Conservation (phyloP, 30 jellyfish, hydroid and myxozoan species). For the Morbakka virulenta region DNA sequence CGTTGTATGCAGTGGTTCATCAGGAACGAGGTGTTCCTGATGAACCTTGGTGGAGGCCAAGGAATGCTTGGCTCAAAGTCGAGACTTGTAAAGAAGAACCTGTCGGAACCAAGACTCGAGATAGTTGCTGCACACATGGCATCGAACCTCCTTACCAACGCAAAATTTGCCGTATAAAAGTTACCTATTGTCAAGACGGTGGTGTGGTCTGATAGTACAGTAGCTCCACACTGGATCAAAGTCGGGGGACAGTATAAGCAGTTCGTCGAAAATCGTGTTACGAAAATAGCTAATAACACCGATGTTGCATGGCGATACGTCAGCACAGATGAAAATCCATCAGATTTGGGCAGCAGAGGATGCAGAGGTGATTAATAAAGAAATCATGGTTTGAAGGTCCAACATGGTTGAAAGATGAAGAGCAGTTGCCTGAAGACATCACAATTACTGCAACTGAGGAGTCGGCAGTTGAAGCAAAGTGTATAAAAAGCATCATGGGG, state of each 20-base stretch:
- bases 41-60: too few species aligned
- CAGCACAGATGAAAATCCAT: constrained; percentile 25
- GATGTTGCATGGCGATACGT: constrained; percentile 52
- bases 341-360: constrained; percentile 51
- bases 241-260: constrained; percentile 45
- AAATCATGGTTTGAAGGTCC: constrained; percentile 43
- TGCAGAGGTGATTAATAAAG: neutral
- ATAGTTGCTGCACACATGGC: constrained; percentile 71
- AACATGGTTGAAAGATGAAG: constrained; percentile 15
- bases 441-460: constrained; percentile 15
- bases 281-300: constrained; percentile 27
- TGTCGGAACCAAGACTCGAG: constrained; percentile 72
- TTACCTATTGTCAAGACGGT: neutral
- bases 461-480: constrained; percentile 33
- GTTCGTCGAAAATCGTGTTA: constrained; percentile 55
- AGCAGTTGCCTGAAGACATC: constrained; percentile 38
- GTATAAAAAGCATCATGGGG: constrained; percentile 17
- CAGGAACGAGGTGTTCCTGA: constrained; percentile 48
- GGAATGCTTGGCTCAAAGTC: constrained; percentile 47
- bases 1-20: constrained; percentile 34
- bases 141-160: constrained; percentile 43
- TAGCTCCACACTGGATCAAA: constrained; percentile 61
- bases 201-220: constrained; percentile 63
- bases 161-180: constrained; percentile 15
- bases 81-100: constrained; percentile 43